Evolutionary conservation across 2,797 vertebrate genomes (phyloP).

Genomic region (Coccyzus lansbergi): DNA sequence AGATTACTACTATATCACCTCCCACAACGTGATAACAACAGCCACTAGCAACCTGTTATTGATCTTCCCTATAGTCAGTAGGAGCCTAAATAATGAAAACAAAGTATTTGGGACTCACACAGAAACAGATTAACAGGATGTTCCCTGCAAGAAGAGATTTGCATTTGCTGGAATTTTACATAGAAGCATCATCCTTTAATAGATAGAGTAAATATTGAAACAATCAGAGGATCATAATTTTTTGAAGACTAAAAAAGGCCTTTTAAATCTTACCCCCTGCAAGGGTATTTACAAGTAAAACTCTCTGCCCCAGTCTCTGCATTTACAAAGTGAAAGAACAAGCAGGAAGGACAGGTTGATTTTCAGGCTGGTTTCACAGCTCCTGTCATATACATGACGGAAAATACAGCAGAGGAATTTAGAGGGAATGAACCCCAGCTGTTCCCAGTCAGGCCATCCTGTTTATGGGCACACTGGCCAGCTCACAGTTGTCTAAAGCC

Average conservation of each 20-base stretch:
- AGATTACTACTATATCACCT: constrained; percentile 17
- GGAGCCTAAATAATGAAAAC: background rate
- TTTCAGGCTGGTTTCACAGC: background rate
- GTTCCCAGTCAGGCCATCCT: background rate
- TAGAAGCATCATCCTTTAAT: background rate
- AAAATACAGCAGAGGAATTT: background rate
- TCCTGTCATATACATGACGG: background rate
- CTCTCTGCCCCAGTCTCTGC: background rate
- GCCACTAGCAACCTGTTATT: background rate
- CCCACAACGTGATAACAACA: constrained; percentile 3
- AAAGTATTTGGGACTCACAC: background rate
- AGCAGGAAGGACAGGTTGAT: background rate
- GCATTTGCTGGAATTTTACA: background rate
- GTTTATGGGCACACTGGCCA: background rate
- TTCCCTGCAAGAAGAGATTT: background rate
- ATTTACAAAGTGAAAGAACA: background rate
- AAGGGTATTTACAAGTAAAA: background rate
- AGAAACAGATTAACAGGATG: background rate
- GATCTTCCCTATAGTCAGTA: background rate
- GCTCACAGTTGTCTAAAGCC: background rate
- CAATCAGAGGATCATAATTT: background rate
- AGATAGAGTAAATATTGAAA: background rate
- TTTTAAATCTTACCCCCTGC: background rate
- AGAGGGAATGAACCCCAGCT: background rate
- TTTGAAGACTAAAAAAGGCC: background rate